These are phyloP conservation scores for Zaprionus lachaisei DNA, from an alignment of 1,140 invertebrate genomes.

Conservation along the genomic window DNA sequence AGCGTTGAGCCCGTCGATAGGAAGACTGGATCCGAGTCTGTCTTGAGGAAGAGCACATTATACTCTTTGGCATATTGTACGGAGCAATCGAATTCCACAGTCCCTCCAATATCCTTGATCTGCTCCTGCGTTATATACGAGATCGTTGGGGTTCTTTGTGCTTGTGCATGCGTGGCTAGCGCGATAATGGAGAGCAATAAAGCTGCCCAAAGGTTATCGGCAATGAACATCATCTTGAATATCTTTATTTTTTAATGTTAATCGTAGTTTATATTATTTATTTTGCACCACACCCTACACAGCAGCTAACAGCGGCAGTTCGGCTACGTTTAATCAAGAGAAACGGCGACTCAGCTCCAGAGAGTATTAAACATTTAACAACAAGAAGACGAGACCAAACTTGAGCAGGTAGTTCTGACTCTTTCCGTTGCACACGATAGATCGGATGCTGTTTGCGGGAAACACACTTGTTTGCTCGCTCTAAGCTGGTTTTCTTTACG, in stretches of 20 bases:
- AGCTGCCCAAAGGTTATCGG: slow-evolving; percentile 29
- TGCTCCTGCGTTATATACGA: slow-evolving; percentile 96
- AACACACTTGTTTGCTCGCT: slow-evolving; percentile 73
- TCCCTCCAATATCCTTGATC: slow-evolving; percentile 95
- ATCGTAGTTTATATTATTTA: slow-evolving; percentile 8
- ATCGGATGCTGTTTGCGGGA: slow-evolving; percentile 64
- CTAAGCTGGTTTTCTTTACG: slow-evolving; percentile 68
- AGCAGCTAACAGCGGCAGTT: slow-evolving; percentile 10
- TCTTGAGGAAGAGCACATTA: slow-evolving; percentile 93
- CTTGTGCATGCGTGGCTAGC: slow-evolving; percentile 63
- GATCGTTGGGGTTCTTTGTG: slow-evolving; percentile 94
- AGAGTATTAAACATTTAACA: slow-evolving; percentile 45
- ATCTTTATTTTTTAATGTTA: background rate
- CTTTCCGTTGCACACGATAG: slow-evolving; percentile 57
- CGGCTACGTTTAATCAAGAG: slow-evolving; percentile 37
- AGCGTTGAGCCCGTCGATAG: slow-evolving; percentile 92
- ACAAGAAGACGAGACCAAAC: slow-evolving; percentile 48
- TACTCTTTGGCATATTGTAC: slow-evolving; percentile 95
- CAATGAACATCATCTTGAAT: slow-evolving; percentile 22
- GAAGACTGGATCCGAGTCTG: slow-evolving; percentile 84
- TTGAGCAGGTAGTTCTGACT: slow-evolving; percentile 53
- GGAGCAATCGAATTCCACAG: slow-evolving; percentile 94
- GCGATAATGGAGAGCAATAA: slow-evolving; percentile 37
- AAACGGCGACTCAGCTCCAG: slow-evolving; percentile 32
- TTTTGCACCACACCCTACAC: slow-evolving; percentile 70